phyloP scores from a whole-genome alignment of 2,888 invertebrate species.

The Cataglyphis rosenhaueri region DNA sequence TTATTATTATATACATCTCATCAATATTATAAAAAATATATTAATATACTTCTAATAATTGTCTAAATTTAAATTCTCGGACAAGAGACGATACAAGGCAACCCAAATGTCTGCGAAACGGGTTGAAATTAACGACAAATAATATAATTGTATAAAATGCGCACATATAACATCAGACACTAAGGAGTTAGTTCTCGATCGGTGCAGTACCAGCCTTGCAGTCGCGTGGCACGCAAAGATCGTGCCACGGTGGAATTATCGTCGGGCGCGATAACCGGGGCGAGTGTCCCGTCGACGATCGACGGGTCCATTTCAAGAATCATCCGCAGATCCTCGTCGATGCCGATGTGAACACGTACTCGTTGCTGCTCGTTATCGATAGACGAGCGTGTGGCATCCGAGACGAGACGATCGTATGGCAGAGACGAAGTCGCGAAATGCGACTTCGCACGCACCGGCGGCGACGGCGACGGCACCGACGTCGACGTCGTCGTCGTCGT shows the following conservation, averaged over 20 bases:
- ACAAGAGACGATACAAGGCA: not conserved
- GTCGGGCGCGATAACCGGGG: conserved; percentile 60
- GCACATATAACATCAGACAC: conserved; percentile 61
- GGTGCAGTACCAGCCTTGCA: conserved; percentile 84
- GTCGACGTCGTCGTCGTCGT: conserved; percentile 53
- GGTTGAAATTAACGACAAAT: conserved; percentile 25
- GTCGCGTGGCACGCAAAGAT: conserved; percentile 79
- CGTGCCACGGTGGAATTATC: conserved; percentile 71
- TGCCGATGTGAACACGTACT: conserved; percentile 87
- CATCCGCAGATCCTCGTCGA: conserved; percentile 88
- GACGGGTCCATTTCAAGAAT: conserved; percentile 89
- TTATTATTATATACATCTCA: too few species aligned
- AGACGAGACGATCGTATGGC: conserved; percentile 26
- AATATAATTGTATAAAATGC: conserved; percentile 27
- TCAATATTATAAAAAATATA: not conserved
- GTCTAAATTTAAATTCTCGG: not conserved
- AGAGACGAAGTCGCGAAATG: conserved; percentile 33
- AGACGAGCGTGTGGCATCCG: conserved; percentile 19
- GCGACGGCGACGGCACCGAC: conserved; percentile 57
- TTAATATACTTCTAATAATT: not conserved
- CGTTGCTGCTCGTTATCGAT: conserved; percentile 74
- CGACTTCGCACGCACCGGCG: conserved; percentile 56
- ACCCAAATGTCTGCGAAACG: not conserved
- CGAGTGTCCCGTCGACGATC: conserved; percentile 86
- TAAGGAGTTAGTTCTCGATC: conserved; percentile 63